Conservation (phyloP, 2,113 vertebrate genomes). For the Cebidichthys violaceus region DNA sequence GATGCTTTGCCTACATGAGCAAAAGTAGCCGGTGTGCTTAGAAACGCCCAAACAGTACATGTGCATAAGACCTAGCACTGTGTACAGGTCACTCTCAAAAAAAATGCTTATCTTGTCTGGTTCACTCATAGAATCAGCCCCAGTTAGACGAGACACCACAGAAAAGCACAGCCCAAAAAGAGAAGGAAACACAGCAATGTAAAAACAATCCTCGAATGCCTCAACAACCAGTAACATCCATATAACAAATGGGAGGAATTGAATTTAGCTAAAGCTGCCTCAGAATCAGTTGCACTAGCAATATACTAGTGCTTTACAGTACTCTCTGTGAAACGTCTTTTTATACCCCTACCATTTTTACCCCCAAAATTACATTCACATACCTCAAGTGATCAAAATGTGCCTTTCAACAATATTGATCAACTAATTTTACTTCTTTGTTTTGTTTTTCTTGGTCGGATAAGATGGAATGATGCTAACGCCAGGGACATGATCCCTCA, state of each 20-base stretch:
- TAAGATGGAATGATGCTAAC: too few relatives aligned
- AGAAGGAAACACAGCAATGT: neutral
- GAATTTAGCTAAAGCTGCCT: neutral
- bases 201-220: neutral
- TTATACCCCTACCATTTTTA: neutral
- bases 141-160: neutral
- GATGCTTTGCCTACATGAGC: constrained; percentile 13
- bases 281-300: neutral
- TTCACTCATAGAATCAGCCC: neutral
- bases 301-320: neutral
- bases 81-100: neutral
- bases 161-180: neutral
- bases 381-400: neutral
- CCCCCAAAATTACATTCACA: neutral
- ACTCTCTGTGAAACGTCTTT: neutral
- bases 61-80: constrained; percentile 3
- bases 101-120: constrained; percentile 4
- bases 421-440: neutral
- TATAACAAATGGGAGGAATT: neutral
- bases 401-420: neutral
- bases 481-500: too few relatives aligned
- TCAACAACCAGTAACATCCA: neutral
- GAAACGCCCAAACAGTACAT: constrained; percentile 9
- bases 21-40: constrained; percentile 22
- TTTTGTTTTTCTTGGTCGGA: too few relatives aligned